Base-by-base conservation (phyloP, 2,888 invertebrate genomes). In the Leucozona laternaria region DNA sequence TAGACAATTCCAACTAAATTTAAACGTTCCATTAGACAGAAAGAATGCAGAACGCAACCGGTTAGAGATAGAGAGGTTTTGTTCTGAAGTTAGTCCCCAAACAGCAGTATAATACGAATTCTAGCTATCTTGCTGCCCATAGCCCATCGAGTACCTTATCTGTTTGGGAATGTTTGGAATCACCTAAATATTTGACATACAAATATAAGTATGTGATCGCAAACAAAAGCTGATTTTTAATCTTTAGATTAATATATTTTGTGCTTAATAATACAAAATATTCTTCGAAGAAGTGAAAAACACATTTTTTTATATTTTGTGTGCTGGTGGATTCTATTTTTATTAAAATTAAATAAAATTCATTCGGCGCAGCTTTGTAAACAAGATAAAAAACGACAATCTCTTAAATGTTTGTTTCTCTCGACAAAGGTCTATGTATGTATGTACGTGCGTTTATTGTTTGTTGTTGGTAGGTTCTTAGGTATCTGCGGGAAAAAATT, bases 301-400 rank as follows among this genome's bases (percentile, higher is more conserved):
- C 11, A 25, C 15, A 22, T 15, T 60, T 40, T 40, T 60, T 31
- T 10, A 0, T 13, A 2, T 40, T 20, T 17, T 45, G 45, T 50
- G 34, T 68, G 66, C 43, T 64, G 45, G 15, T 68, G n/a, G n/a
- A 37, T n/a, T 53, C 53, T 53, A 50, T 53, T 37, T 43, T 40
- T 64, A 45, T 28, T 64, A n/a, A 28, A 28, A 22, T 50, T 34
- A 31, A 34, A 64, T n/a, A 48, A 7, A 34, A 50, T 22, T 20
- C 20, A 4, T 53, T n/a, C 5, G 15, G 8, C 68, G 37, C 37
- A 68, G 50, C 68, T 68, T 53, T 68, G 68, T 68, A 68, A 68
- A 68, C 68, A 68, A 68, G 68, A 68, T 68, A 68, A 68, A 68
- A 37, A 31, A 28, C 45, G 11, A 53, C 50, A 31, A 20, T 66